phyloP scores from a whole-genome alignment of 2,797 vertebrate species.

The Spondyliosoma cantharus region DNA sequence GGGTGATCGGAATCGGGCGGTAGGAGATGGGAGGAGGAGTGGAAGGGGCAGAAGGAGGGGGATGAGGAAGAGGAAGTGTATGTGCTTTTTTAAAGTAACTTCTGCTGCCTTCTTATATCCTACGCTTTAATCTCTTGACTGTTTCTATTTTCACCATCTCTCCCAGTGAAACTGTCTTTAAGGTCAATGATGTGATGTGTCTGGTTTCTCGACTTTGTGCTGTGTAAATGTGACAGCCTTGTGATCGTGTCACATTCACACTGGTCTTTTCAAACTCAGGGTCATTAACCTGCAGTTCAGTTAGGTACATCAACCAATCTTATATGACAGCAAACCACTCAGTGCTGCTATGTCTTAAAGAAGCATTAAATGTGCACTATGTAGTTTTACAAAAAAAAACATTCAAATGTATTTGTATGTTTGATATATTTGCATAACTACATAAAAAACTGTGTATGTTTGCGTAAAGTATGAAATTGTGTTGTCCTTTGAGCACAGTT shows the following conservation, averaged over 20 bases:
- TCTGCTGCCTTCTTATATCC: background rate
- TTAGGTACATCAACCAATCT: background rate
- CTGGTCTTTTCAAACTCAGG: background rate
- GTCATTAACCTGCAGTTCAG: background rate
- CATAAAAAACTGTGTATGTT: no score
- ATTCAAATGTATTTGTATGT: no score
- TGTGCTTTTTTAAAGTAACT: conserved; percentile 17
- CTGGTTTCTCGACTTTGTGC: conserved; percentile 1
- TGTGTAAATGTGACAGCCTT: conserved; percentile 42
- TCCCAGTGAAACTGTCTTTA: conserved; percentile 12
- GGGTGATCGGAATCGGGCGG: conserved; percentile 41
- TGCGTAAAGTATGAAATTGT: no score
- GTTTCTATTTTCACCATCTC: conserved; percentile 44
- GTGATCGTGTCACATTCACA: conserved; percentile 41
- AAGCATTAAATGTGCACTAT: background rate
- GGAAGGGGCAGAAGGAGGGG: conserved; percentile 38
- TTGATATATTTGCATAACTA: no score
- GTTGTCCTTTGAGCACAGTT: no score
- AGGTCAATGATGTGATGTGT: conserved; percentile 25
- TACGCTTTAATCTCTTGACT: conserved; percentile 8
- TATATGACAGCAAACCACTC: background rate
- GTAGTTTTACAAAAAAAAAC: no score
- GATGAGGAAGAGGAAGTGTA: conserved; percentile 22
- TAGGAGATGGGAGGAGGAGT: conserved; percentile 50
- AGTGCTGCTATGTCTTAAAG: background rate